phyloP scores from a whole-genome alignment of 2,888 invertebrate species.

The Mayetiola destructor region DNA sequence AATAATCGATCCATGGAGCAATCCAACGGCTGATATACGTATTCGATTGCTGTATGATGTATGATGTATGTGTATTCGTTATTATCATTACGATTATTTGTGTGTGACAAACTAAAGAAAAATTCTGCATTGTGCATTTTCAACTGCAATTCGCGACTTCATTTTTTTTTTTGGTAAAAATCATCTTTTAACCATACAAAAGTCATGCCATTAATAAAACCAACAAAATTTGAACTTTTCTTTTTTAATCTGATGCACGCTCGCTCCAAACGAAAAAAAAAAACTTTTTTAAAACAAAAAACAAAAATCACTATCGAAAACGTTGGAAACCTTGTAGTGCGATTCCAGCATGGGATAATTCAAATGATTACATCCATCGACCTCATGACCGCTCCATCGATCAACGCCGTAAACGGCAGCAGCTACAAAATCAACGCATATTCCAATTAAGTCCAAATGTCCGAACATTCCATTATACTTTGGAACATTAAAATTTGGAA shows the following conservation, averaged over 20 bases:
- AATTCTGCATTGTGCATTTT: background rate
- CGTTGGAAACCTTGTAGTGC: background rate
- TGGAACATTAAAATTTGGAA: too few species aligned
- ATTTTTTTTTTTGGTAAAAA: background rate
- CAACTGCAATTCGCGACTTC: too few species aligned
- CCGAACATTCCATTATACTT: too few species aligned
- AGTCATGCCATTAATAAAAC: background rate
- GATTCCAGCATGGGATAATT: slow-evolving; percentile 7
- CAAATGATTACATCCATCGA: background rate
- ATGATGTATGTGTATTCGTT: too few species aligned
- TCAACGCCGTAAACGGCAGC: background rate
- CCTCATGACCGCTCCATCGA: background rate
- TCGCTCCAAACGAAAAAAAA: background rate
- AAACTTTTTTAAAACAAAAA: background rate
- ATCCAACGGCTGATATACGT: too few species aligned
- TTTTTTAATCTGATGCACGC: too few species aligned
- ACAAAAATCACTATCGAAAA: background rate
- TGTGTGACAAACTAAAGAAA: too few species aligned
- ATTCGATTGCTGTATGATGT: too few species aligned
- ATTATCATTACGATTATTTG: too few species aligned
- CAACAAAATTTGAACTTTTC: background rate
- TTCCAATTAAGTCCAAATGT: background rate
- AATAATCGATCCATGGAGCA: too few species aligned
- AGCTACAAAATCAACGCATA: background rate
- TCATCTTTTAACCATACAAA: background rate